Conservation (phyloP, 2,888 invertebrate genomes). For the Tachystola acroxantha region DNA sequence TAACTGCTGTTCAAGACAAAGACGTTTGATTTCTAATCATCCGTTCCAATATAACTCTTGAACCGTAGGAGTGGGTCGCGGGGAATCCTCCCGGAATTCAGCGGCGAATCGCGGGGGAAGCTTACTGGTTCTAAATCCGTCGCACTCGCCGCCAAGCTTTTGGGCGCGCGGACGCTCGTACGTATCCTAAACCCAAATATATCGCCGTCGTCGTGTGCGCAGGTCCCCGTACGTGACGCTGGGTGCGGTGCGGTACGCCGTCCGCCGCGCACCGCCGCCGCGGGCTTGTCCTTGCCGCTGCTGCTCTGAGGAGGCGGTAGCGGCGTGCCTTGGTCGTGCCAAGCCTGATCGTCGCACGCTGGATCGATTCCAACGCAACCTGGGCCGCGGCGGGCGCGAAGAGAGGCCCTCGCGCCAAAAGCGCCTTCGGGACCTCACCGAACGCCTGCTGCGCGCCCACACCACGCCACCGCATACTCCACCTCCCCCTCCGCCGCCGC, state of each 20-base stretch:
- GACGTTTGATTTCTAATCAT: conserved; percentile 36
- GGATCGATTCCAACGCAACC: conserved; percentile 90
- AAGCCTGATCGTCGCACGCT: conserved; percentile 82
- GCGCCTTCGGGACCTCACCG: conserved; percentile 89
- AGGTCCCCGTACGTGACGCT: conserved; percentile 81
- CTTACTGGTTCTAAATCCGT: conserved; percentile 66
- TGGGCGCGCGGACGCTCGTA: conserved; percentile 53
- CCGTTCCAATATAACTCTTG: conserved; percentile 53
- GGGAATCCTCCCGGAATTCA: conserved; percentile 73
- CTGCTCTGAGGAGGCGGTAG: conserved; percentile 76
- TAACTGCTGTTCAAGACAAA: background rate
- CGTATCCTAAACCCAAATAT: conserved; percentile 41
- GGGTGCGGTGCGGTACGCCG: conserved; percentile 84
- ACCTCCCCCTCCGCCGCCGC: conserved; percentile 57
- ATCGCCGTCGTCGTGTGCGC: conserved; percentile 49
- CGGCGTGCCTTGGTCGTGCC: conserved; percentile 73
- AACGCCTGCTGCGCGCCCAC: conserved; percentile 82
- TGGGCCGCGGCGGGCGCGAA: conserved; percentile 78
- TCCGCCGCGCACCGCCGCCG: conserved; percentile 81
- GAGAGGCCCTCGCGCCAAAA: conserved; percentile 78
- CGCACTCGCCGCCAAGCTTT: conserved; percentile 66
- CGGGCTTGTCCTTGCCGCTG: conserved; percentile 76
- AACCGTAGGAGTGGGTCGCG: conserved; percentile 59
- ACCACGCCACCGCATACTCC: conserved; percentile 32
- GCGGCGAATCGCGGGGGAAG: conserved; percentile 59